Evolutionary conservation across 2,888 invertebrate genomes (phyloP).

Genomic region (Microctonus hyperodae): DNA sequence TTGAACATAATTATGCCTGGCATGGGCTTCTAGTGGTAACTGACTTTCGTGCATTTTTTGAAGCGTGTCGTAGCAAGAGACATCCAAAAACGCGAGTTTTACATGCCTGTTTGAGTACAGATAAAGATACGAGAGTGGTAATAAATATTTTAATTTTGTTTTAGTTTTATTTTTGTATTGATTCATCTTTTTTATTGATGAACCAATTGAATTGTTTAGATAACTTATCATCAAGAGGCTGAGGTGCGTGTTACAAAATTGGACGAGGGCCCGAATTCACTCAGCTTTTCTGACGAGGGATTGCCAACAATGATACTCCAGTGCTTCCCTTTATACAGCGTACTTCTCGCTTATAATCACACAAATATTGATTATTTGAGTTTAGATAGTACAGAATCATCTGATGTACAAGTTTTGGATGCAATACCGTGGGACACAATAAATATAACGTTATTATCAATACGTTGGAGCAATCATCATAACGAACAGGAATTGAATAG

Average conservation of each 20-base stretch:
- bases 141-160: conserved; percentile 32
- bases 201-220: conserved; percentile 49
- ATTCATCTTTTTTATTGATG: neutral
- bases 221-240: conserved; percentile 59
- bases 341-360: conserved; percentile 79
- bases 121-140: conserved; percentile 79
- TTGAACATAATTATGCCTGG: conserved; percentile 78
- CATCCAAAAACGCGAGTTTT: conserved; percentile 68
- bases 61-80: conserved; percentile 64
- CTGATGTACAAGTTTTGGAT: conserved; percentile 58
- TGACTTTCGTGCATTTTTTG: conserved; percentile 79
- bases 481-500: conserved; percentile 54
- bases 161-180: neutral
- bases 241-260: conserved; percentile 60
- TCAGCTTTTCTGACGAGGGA: conserved; percentile 54
- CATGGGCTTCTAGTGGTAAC: conserved; percentile 79
- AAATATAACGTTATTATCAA: conserved; percentile 56
- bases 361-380: conserved; percentile 75
- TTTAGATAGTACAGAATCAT: conserved; percentile 65
- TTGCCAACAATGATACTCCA: conserved; percentile 72
- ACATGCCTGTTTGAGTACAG: conserved; percentile 83
- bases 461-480: conserved; percentile 57
- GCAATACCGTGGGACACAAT: conserved; percentile 60
- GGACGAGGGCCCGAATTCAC: conserved; percentile 60
- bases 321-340: conserved; percentile 84